phyloP scores from a whole-genome alignment of 2,888 invertebrate genomes.

The Chironomus riparius region DNA sequence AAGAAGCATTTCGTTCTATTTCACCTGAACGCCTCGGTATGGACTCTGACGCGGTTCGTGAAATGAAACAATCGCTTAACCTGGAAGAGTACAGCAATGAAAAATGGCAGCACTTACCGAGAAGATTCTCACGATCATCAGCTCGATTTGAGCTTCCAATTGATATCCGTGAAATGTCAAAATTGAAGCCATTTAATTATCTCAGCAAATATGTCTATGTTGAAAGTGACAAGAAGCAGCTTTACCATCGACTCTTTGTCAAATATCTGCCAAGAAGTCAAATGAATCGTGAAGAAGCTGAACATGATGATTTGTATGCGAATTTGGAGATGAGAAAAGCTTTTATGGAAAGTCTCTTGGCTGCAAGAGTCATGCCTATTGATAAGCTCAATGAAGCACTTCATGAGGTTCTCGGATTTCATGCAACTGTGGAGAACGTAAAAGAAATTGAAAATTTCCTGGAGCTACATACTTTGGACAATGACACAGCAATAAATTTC shows the following conservation, averaged over 20 bases:
- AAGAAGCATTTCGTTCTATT: constrained; percentile 31
- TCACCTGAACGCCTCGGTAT: constrained; percentile 23
- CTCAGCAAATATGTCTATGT: constrained; percentile 57
- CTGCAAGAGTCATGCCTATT: constrained; percentile 34
- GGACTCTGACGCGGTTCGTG: constrained; percentile 25
- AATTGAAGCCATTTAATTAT: constrained; percentile 60
- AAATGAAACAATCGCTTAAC: constrained; percentile 40
- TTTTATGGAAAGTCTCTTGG: constrained; percentile 29
- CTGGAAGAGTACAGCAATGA: constrained; percentile 47
- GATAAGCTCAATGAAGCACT: constrained; percentile 38
- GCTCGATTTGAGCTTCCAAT: constrained; percentile 69
- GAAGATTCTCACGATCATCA: constrained; percentile 64
- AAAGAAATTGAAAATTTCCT: constrained; percentile 34
- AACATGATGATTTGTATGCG: constrained; percentile 33
- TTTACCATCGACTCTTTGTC: constrained; percentile 50
- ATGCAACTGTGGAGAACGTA: constrained; percentile 39
- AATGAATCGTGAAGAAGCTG: constrained; percentile 35
- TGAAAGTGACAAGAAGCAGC: constrained; percentile 46
- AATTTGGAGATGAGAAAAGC: constrained; percentile 28
- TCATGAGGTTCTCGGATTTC: constrained; percentile 41
- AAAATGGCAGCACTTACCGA: constrained; percentile 57
- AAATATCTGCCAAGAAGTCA: constrained; percentile 37
- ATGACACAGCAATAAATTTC: constrained; percentile 48
- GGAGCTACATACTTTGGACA: constrained; percentile 31
- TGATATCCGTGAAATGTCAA: constrained; percentile 48